Percentiles rank a stretch among this genome's conserved stretches.
phyloP scores from a whole-genome alignment of 2,797 vertebrate genomes.

The Tachyglossus aculeatus region DNA sequence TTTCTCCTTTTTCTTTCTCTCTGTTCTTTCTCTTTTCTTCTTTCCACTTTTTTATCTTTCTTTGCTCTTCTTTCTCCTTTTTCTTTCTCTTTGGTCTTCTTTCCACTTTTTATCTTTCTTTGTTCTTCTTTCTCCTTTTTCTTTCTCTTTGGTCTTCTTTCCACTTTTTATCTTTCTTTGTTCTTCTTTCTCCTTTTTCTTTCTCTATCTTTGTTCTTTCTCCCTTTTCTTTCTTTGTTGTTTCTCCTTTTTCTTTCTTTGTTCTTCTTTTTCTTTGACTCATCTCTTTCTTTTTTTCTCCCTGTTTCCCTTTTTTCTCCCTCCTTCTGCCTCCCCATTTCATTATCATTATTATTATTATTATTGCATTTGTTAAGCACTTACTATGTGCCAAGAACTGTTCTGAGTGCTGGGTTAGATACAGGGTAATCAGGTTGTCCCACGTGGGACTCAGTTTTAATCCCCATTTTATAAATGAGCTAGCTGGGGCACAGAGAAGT shows the following conservation, averaged over 20 bases:
- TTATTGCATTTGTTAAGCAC: not conserved
- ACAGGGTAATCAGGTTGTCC: too few species aligned
- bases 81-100: not conserved
- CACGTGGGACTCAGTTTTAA: too few species aligned
- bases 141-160: not conserved
- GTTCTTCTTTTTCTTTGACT: not conserved
- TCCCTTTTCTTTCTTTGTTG: not conserved
- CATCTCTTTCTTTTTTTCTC: not conserved
- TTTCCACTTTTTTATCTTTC: not conserved
- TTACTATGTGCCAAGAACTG: not conserved
- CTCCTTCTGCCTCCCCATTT: not conserved
- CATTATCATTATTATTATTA: not conserved
- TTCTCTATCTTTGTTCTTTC: not conserved
- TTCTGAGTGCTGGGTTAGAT: too few species aligned
- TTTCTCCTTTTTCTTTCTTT: not conserved
- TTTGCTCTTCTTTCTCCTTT: not conserved
- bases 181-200: not conserved
- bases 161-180: not conserved
- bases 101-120: not conserved
- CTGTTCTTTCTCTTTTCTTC: not conserved
- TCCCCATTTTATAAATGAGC: too few species aligned
- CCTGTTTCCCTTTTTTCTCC: not conserved
- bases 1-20: not conserved
- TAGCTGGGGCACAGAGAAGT: too few species aligned
- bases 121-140: not conserved